Evolutionary conservation across 2,797 vertebrate genomes (phyloP).

Genomic region (Geotrypetes seraphini): DNA sequence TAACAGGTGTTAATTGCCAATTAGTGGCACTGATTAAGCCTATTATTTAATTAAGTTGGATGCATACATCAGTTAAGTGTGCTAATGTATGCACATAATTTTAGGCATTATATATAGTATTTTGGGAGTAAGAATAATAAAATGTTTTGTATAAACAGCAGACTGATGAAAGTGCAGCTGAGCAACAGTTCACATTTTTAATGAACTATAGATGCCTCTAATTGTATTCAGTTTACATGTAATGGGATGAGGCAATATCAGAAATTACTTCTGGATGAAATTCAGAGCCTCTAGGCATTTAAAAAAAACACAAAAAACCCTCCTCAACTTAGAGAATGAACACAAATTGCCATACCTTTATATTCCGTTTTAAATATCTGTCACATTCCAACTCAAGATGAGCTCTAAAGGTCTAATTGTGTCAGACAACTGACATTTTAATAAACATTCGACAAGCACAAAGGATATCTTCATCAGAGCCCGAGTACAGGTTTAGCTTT

Average conservation of each 20-base stretch:
- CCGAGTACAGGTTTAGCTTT: slow-evolving; percentile 6
- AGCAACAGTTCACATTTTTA: slow-evolving; percentile 45
- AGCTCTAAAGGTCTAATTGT: slow-evolving; percentile 12
- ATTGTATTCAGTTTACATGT: slow-evolving; percentile 58
- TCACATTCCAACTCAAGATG: slow-evolving; percentile 23
- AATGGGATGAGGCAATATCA: slow-evolving; percentile 38
- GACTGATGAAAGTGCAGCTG: slow-evolving; percentile 29
- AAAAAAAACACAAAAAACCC: too few species aligned
- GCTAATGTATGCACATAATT: too few species aligned
- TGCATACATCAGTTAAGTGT: too few species aligned
- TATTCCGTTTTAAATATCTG: slow-evolving; percentile 39
- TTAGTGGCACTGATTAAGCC: too few species aligned
- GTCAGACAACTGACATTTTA: slow-evolving; percentile 22
- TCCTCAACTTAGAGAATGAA: slow-evolving; percentile 30
- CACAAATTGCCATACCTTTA: slow-evolving; percentile 33
- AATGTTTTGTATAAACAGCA: slow-evolving; percentile 49
- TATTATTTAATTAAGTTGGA: too few species aligned
- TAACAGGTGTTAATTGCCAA: too few species aligned
- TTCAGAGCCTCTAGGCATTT: slow-evolving; percentile 39
- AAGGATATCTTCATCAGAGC: slow-evolving; percentile 14
- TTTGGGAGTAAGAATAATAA: too few species aligned
- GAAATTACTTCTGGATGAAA: slow-evolving; percentile 54
- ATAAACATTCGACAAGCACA: slow-evolving; percentile 27
- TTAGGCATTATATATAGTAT: too few species aligned
- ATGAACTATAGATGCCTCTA: slow-evolving; percentile 53